Evolutionary conservation across 2,113 vertebrate species (phyloP).

Genomic region (Cromileptes altivelis): DNA sequence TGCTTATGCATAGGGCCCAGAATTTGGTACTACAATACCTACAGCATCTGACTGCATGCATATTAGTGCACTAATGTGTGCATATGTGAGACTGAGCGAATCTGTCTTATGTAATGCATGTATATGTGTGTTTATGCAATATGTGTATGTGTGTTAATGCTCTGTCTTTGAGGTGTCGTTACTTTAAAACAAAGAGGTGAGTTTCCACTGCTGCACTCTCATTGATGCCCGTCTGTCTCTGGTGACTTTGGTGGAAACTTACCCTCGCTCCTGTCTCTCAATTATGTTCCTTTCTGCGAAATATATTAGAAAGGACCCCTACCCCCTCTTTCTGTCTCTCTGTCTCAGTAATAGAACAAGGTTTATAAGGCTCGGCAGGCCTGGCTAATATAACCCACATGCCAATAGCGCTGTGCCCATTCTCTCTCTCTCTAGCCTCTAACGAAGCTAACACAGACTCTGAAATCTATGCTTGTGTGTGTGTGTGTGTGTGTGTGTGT

Average conservation of each 20-base stretch:
- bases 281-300: conserved; percentile 50
- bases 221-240: conserved; percentile 18
- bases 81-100: not conserved
- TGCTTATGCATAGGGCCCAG: too few relatives aligned
- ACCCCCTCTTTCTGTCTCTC: conserved; percentile 25
- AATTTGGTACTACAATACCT: not conserved
- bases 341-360: conserved; percentile 57
- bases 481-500: conserved; percentile 21
- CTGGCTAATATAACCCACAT: conserved; percentile 78
- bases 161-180: conserved; percentile 22
- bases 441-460: conserved; percentile 63
- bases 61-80: not conserved
- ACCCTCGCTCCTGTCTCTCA: conserved; percentile 25
- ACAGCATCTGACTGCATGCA: conserved; percentile 2
- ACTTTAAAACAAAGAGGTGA: conserved; percentile 25
- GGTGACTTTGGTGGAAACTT: conserved; percentile 50
- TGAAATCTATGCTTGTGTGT: conserved; percentile 38
- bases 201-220: conserved; percentile 38
- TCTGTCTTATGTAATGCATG: not conserved
- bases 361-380: conserved; percentile 69
- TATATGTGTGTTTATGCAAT: conserved; percentile 1
- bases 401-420: conserved; percentile 70
- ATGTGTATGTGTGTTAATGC: conserved; percentile 1
- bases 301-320: conserved; percentile 54
- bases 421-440: conserved; percentile 57